Base-by-base conservation (phyloP, 2,888 invertebrate genomes). In the Bhutanitis thaidina region DNA sequence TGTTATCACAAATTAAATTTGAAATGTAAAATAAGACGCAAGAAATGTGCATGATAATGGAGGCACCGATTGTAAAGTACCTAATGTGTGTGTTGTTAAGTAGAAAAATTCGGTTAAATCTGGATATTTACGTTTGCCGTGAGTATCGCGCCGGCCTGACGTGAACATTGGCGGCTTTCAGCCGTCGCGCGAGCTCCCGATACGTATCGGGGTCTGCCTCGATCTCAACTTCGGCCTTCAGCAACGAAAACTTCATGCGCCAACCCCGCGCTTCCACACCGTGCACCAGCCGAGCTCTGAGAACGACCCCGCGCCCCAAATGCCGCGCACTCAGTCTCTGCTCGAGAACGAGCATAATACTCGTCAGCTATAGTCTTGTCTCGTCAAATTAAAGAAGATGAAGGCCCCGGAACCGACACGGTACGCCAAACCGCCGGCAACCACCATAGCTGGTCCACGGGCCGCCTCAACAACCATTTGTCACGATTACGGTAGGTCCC, bases 291-390 rank as follows among this genome's bases (percentile, higher is more conserved):
- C 84, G 77, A 46, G 87, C 89, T 57, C 72, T 73, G 52, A 89
- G 69, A 54, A 77, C 71, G 1, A 86, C 74, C 53, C 87, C 87
- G 40, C 86, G 83, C 37, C 80, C 76, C 45, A 74, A 49, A 63
- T 86, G 77, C 57, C 84, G 74, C 57, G 81, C 80, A 73, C 76
- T 80, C 64, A 89, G 76, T 77, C 80, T 81, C 74, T 88, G 89
- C 88, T 89, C 89, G 77, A 85, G 71, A 27, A 88, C 81, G 87
- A 89, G 88, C 89, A 89, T 89, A 62, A 54, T 81, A 68, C 81
- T 84, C 77, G 89, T 89, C 89, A 89, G 89, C 89, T 89, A 64
- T 88, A 75, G 64, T 89, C 89, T 69, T 89, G 89, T 57, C 89
- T 77, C 52, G 88, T 89, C 67, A 89, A 64, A 67, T 89, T 89